A percentile compares a stretch with the other conserved stretches of the same genome.
Evolutionary conservation across 2,113 vertebrate genomes (phyloP).

Genomic region (Mastomys coucha): DNA sequence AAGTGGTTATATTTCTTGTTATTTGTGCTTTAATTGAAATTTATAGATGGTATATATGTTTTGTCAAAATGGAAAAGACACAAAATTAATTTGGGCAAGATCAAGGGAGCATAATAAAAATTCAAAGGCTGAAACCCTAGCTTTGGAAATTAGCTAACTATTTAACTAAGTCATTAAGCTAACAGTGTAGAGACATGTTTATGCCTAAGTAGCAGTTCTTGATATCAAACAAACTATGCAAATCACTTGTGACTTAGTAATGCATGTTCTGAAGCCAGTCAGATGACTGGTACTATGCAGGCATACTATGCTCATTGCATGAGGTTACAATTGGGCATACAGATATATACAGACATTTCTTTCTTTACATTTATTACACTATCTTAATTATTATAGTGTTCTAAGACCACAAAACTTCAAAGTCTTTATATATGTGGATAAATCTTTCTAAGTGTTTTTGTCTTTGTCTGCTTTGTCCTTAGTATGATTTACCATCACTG

Average conservation of each 20-base stretch:
- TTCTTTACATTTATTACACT: neutral
- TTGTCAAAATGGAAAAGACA: slow-evolving; percentile 13
- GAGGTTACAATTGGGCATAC: too few species aligned
- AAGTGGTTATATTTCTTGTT: too few species aligned
- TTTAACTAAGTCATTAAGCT: neutral
- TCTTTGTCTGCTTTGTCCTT: neutral
- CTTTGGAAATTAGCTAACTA: slow-evolving; percentile 1
- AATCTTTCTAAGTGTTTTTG: neutral
- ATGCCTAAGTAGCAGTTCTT: neutral
- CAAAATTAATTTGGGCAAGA: neutral
- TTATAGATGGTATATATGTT: neutral
- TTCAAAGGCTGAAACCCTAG: neutral
- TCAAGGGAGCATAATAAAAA: neutral
- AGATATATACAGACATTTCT: neutral
- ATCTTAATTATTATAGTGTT: neutral
- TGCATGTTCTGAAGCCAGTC: neutral
- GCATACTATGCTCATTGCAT: too few species aligned
- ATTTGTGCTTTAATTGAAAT: slow-evolving; percentile 29
- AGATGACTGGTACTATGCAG: neutral
- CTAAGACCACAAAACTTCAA: neutral
- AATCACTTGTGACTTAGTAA: neutral
- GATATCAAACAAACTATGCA: neutral
- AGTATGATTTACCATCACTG: too few species aligned
- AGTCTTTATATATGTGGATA: neutral
- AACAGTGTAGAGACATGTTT: neutral